phyloP scores from a whole-genome alignment of 2,888 invertebrate genomes.

The Nebria brevicollis region DNA sequence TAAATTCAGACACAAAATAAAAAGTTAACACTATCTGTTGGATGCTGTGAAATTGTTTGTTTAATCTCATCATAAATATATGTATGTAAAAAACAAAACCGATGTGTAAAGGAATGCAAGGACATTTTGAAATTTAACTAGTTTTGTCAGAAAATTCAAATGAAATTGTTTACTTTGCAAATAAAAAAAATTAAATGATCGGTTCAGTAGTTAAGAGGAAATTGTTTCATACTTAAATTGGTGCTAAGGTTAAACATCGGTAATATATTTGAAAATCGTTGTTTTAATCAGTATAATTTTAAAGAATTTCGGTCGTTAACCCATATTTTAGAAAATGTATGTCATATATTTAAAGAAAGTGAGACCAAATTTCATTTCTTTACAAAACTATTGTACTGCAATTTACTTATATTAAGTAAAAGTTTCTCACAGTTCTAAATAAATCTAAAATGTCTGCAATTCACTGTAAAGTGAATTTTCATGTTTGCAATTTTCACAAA shows the following conservation, averaged over 20 bases:
- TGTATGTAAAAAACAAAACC: too few relatives aligned
- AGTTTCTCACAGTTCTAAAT: not conserved
- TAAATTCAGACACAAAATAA: not conserved
- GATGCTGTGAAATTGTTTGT: not conserved
- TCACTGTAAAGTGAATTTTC: not conserved
- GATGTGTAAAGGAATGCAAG: not conserved
- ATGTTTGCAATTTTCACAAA: not conserved
- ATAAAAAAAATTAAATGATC: not conserved
- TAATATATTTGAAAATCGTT: not conserved
- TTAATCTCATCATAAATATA: not conserved
- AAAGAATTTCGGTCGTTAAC: not conserved
- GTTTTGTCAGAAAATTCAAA: not conserved
- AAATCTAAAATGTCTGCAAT: not conserved
- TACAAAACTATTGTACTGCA: not conserved
- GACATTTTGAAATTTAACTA: not conserved
- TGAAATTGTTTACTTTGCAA: not conserved
- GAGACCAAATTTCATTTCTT: constrained; percentile 1
- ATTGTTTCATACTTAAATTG: not conserved
- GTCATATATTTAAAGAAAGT: constrained; percentile 1
- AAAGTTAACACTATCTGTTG: not conserved
- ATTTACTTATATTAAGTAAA: not conserved
- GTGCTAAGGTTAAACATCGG: not conserved
- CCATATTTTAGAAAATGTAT: not conserved
- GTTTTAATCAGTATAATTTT: not conserved
- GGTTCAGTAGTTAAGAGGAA: not conserved